Conservation (phyloP, 1,140 invertebrate genomes). For the Lordiphosa collinella region DNA sequence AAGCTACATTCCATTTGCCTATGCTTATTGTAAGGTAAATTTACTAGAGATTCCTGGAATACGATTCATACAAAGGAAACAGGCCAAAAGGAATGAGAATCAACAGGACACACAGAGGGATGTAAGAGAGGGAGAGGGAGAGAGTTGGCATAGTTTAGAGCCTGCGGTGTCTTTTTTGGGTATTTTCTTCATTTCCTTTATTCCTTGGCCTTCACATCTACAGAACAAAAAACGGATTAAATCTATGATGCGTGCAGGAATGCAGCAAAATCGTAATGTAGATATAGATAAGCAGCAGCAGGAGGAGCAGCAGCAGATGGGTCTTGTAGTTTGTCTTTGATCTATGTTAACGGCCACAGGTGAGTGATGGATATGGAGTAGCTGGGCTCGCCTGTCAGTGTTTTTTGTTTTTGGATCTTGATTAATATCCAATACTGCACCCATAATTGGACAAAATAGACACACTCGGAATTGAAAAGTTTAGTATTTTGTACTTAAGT, state of each 20-base stretch:
- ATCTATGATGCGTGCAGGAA: conserved; percentile 40
- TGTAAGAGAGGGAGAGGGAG: not conserved
- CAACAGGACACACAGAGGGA: too few species aligned
- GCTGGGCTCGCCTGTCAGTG: too few species aligned
- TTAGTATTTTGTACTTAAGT: too few species aligned
- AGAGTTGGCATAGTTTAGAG: conserved; percentile 9
- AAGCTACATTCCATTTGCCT: conserved; percentile 34
- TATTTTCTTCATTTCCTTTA: conserved; percentile 10
- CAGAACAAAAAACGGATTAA: conserved; percentile 54
- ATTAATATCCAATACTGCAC: too few species aligned
- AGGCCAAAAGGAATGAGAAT: not conserved
- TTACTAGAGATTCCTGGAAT: conserved; percentile 36
- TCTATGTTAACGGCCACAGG: conserved; percentile 12
- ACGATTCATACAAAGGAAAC: conserved; percentile 20
- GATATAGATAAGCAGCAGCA: not conserved
- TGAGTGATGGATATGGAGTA: conserved; percentile 13
- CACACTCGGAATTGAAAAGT: too few species aligned
- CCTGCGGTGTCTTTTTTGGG: conserved; percentile 6
- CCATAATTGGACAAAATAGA: too few species aligned
- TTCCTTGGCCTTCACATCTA: not conserved
- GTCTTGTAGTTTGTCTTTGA: not conserved
- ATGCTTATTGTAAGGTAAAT: conserved; percentile 53
- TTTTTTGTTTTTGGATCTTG: too few species aligned
- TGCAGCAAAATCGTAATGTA: conserved; percentile 14
- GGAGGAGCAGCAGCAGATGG: not conserved